Base-by-base conservation (phyloP, 1,140 invertebrate genomes). In the Pollicipes pollicipes region DNA sequence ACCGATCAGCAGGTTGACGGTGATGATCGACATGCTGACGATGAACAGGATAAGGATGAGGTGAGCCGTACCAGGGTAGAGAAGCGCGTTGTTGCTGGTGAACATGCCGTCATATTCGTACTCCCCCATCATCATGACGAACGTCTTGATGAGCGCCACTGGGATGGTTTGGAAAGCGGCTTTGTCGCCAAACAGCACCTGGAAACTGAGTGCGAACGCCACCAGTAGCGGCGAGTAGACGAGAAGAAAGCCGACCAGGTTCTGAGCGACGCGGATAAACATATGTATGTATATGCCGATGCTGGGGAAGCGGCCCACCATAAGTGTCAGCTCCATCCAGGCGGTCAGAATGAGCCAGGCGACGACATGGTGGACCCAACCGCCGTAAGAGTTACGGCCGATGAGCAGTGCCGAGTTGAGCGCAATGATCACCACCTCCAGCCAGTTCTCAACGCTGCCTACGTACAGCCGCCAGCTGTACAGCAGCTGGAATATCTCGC, bases 1-100 rank as follows among this genome's bases (percentile, higher is more conserved):
- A 73, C 75, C 76, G 30, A 77, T 77, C 13, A 77, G 63, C 17
- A 77, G 73, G 68, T 77, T 77, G 45, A 75, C 74, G 37, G 76
- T 71, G 21, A 77, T 72, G 26, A 77, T 73, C 8, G 75, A 74
- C 21, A 76, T 74, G 31, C 75, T 69, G 70, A 76, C 72, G 10
- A 76, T 68, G 69, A 77, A 77, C 17, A 73, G 67, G 3, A 73
- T 72, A 24, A 76, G 71, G 69, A 75, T 74, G 26, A 76, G 31
- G 63, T 72, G 72, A 29, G 73, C 70, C 1, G 73, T 24, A 21
- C 74, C 63, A 0, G 70, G 73, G 45, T 72, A 74, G 24, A 67
- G 70, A 10, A 69, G 37, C 28, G 66, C 21, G 16, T 76, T 37
- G 27, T 70, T 45, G 10, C 73, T 72, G 2, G 68, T 64, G 28